Evolutionary conservation across 2,113 vertebrate species (phyloP).

Genomic region (Acanthisitta chloris): DNA sequence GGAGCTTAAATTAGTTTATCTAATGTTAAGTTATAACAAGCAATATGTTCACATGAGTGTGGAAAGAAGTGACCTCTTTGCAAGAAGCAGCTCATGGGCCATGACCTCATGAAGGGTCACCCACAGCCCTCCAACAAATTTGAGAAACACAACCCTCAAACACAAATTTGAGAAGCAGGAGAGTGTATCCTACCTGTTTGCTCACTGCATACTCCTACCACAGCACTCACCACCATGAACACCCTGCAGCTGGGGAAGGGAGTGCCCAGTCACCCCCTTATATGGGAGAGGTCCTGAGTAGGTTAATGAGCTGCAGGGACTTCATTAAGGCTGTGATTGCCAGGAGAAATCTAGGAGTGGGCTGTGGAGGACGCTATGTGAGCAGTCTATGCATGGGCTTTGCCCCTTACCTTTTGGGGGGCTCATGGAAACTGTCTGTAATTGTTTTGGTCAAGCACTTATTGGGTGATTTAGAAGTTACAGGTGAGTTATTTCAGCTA

Average conservation of each 20-base stretch:
- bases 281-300: background rate
- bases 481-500: background rate
- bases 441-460: background rate
- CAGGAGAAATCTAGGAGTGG: background rate
- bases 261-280: background rate
- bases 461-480: background rate
- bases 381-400: background rate
- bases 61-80: background rate
- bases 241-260: fast-evolving
- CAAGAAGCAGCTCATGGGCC: background rate
- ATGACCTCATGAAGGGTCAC: background rate
- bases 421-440: background rate
- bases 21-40: background rate
- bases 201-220: fast-evolving
- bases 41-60: background rate
- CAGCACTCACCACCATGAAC: fast-evolving
- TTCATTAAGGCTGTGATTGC: background rate
- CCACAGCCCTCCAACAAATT: too few relatives aligned
- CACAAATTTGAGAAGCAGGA: fast-evolving
- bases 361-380: background rate
- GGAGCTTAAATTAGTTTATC: slow-evolving; percentile 55
- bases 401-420: background rate
- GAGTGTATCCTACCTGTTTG: background rate
- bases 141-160: background rate
- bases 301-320: background rate